Conservation (phyloP, 2,113 vertebrate species). For the Oncorhynchus gorbuscha region DNA sequence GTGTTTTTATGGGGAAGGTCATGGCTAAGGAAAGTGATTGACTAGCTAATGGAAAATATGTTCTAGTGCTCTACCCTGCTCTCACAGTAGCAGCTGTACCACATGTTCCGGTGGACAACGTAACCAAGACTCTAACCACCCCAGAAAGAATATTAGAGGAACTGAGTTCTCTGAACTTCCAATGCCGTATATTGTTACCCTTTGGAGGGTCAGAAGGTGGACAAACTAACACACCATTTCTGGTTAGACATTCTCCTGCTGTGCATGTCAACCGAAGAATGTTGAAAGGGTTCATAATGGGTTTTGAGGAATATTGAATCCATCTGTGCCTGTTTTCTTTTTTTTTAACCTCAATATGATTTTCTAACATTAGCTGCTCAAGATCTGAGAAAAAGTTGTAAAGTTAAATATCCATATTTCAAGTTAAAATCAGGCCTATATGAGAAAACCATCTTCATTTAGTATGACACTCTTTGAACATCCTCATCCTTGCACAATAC, state of each 20-base stretch:
- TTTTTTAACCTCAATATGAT: conserved; percentile 1
- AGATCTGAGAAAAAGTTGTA: conserved; percentile 1
- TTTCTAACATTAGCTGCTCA: conserved; percentile 17
- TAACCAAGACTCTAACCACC: too few relatives aligned
- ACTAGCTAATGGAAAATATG: conserved; percentile 33
- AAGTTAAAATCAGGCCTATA: conserved; percentile 30
- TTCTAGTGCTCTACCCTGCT: background rate
- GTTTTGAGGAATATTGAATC: too few relatives aligned
- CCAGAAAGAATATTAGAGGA: too few relatives aligned
- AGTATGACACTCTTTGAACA: conserved; percentile 49
- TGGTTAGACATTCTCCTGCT: too few relatives aligned
- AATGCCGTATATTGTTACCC: too few relatives aligned
- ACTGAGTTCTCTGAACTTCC: too few relatives aligned
- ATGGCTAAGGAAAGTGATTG: conserved; percentile 29
- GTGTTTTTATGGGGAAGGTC: conserved; percentile 22
- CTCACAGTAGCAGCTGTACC: background rate
- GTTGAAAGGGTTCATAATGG: too few relatives aligned
- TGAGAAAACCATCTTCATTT: conserved; percentile 25
- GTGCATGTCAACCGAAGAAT: too few relatives aligned
- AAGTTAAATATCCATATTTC: conserved; percentile 26
- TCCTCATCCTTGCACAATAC: conserved; percentile 42
- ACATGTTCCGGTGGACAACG: background rate
- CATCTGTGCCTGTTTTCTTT: too few relatives aligned
- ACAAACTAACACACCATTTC: too few relatives aligned
- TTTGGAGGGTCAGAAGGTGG: too few relatives aligned